phyloP scores from a whole-genome alignment of 1,140 invertebrate genomes.

The Venturia canescens region DNA sequence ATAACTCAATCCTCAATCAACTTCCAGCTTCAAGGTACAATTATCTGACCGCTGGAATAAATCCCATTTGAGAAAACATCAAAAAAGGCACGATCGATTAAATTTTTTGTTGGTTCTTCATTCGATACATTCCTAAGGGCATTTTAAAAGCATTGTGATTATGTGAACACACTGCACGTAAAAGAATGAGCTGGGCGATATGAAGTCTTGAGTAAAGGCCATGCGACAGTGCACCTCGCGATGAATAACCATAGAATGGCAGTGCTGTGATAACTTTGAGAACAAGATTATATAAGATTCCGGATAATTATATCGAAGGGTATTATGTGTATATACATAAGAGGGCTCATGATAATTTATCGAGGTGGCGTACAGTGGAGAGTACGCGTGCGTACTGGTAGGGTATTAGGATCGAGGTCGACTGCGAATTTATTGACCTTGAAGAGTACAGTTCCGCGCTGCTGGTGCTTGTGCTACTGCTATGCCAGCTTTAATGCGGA shows the following conservation, averaged over 20 bases:
- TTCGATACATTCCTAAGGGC: too few species aligned
- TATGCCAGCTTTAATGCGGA: constrained; percentile 37
- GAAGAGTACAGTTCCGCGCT: constrained; percentile 31
- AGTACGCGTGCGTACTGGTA: constrained; percentile 29
- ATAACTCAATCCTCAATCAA: too few species aligned
- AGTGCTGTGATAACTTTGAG: background rate
- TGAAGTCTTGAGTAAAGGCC: too few species aligned
- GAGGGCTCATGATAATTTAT: constrained; percentile 11
- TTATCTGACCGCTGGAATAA: too few species aligned
- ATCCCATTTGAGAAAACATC: too few species aligned
- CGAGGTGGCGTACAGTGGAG: constrained; percentile 6
- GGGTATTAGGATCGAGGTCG: constrained; percentile 41
- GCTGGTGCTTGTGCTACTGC: constrained; percentile 19
- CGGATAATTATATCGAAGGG: constrained; percentile 14
- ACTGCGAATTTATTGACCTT: constrained; percentile 42
- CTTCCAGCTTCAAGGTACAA: too few species aligned
- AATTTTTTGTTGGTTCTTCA: too few species aligned
- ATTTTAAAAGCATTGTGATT: too few species aligned
- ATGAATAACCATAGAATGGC: background rate
- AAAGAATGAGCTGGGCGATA: too few species aligned
- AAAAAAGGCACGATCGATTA: too few species aligned
- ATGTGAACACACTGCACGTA: too few species aligned
- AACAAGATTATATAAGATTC: constrained; percentile 13
- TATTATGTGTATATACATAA: background rate
- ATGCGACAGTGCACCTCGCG: too few species aligned